Percentiles rank a stretch among this genome's conserved stretches.
Evolutionary conservation across 2,113 vertebrate genomes (phyloP).

Genomic region (Engystomops pustulosus): DNA sequence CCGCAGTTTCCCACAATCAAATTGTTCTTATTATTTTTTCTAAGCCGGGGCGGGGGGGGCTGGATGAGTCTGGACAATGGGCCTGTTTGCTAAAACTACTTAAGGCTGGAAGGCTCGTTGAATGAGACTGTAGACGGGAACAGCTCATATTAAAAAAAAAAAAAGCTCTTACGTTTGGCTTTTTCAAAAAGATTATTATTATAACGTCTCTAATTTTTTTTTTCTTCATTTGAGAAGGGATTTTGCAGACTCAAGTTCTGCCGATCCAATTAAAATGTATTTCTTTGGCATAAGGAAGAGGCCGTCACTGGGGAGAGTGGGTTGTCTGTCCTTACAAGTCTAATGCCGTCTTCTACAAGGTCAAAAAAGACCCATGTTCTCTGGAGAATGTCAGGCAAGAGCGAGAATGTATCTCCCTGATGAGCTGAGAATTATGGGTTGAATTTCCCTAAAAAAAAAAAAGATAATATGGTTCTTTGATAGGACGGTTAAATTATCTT

Average conservation of each 20-base stretch:
- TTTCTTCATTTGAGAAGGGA: neutral
- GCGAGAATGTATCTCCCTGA: neutral
- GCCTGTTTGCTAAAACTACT: neutral
- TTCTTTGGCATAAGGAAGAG: conserved; percentile 1
- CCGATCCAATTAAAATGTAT: conserved; percentile 36
- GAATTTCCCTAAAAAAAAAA: neutral
- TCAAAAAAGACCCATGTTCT: neutral
- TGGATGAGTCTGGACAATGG: neutral
- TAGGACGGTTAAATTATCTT: neutral
- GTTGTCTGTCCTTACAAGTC: neutral
- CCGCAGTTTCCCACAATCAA: conserved; percentile 48
- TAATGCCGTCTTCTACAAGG: conserved; percentile 11
- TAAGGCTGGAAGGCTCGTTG: conserved; percentile 20
- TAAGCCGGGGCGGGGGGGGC: conserved; percentile 38
- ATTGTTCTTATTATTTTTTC: conserved; percentile 59
- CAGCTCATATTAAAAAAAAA: conserved; percentile 8
- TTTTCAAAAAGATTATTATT: conserved; percentile 37
- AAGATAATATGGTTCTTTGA: neutral
- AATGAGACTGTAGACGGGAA: conserved; percentile 15
- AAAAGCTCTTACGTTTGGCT: conserved; percentile 19
- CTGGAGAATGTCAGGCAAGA: neutral
- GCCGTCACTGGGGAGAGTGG: neutral
- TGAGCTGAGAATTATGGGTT: neutral
- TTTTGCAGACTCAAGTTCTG: neutral
- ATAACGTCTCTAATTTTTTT: conserved; percentile 10